These are phyloP conservation scores for Lepus americanus DNA, from an alignment of 2,113 vertebrate species.

Conservation along the genomic window DNA sequence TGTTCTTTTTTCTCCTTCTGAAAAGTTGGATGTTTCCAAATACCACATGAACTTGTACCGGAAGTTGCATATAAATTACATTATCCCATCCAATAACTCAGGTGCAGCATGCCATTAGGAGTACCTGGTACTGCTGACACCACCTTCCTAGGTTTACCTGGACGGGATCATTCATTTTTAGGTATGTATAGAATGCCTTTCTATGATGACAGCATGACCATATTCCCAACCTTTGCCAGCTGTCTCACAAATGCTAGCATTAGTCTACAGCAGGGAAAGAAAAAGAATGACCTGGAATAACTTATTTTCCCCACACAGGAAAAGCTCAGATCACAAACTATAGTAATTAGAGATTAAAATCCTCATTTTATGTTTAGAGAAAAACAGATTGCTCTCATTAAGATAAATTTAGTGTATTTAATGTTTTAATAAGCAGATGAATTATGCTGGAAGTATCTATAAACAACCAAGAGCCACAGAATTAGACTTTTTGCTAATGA, in stretches of 20 bases:
- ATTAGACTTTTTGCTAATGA: background rate
- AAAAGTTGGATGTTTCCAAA: conserved; percentile 26
- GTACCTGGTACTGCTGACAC: background rate
- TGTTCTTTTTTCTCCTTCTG: background rate
- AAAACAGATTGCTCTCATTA: conserved; percentile 6
- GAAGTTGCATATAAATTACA: background rate
- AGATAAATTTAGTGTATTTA: conserved; percentile 27
- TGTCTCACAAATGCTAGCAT: background rate
- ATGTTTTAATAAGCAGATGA: conserved; percentile 53
- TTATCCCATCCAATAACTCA: background rate
- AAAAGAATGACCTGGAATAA: background rate
- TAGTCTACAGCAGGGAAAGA: background rate
- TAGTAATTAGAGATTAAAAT: background rate
- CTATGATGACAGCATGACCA: background rate
- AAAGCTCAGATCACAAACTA: background rate
- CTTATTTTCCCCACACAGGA: background rate
- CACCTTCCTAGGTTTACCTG: background rate
- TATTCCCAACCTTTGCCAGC: background rate
- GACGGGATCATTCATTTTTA: background rate
- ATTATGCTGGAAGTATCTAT: background rate
- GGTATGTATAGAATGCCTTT: background rate
- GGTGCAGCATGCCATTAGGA: background rate
- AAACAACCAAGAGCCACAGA: background rate
- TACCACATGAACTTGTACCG: background rate
- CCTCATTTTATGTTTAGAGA: conserved; percentile 32